phyloP scores from a whole-genome alignment of 92 coral and sea anemone genomes.

The Virgularia gustaviana region DNA sequence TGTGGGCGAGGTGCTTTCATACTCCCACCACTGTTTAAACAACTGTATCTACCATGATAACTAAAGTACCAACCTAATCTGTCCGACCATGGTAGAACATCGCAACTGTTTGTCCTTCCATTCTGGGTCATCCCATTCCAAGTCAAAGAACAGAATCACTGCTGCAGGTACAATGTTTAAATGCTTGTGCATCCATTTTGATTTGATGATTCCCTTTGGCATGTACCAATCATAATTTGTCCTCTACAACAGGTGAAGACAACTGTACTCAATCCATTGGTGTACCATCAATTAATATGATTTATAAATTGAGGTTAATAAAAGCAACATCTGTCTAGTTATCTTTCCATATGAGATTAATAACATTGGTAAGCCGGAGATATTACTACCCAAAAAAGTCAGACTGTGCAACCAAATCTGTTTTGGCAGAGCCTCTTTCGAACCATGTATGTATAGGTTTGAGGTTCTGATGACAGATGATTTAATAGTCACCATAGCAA shows the following conservation, averaged over 20 bases:
- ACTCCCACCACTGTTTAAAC: not conserved
- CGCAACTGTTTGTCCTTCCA: conserved; percentile 90
- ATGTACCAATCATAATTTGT: conserved; percentile 97
- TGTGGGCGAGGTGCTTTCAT: not conserved
- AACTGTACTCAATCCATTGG: not conserved
- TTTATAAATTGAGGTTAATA: too few species aligned
- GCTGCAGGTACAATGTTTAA: conserved; percentile 81
- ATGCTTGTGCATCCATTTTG: conserved; percentile 95
- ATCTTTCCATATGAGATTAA: not conserved
- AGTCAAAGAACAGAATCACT: conserved; percentile 92
- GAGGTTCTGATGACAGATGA: too few species aligned
- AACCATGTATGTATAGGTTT: too few species aligned
- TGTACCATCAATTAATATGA: not conserved
- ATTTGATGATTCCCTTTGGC: conserved; percentile 82
- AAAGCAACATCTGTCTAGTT: not conserved
- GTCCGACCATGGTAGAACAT: conserved; percentile 84
- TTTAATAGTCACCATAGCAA: too few species aligned
- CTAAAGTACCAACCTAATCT: conserved; percentile 68
- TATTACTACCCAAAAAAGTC: not conserved
- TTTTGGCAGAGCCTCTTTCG: too few species aligned
- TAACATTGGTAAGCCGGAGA: not conserved
- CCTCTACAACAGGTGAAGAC: conserved; percentile 54
- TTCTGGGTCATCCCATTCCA: conserved; percentile 87
- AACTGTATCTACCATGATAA: not conserved
- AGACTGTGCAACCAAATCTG: too few species aligned